Base-by-base conservation (phyloP, 1,140 invertebrate species). In the Cherax destructor region DNA sequence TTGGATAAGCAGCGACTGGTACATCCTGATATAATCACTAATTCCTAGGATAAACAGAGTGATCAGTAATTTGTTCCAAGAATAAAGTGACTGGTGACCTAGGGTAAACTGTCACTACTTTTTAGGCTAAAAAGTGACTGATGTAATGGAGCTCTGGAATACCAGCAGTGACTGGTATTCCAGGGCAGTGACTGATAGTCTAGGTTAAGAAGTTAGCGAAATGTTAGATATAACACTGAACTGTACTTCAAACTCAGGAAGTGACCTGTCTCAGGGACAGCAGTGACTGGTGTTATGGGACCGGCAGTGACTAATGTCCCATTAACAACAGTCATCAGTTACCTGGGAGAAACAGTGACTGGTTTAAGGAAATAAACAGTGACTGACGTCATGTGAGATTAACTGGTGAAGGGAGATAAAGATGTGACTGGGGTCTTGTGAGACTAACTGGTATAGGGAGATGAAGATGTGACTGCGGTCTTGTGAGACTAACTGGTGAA, bases 201-300 rank as follows among this genome's bases (percentile, higher is more conserved):
- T 7, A n/a, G 69, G 30, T 41, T 0, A 41, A 41, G 30, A 41
- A 41, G 2, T 41, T 41, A 41, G 30, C 30, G 30, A 41, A 41
- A 41, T 41, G 30, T 41, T 41, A 41, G 30, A 41, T 41, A 41
- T 41, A 41, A 41, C 30, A 41, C 30, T 41, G 30, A 41, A 41
- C 0, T 41, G 30, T 41, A 2, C 30, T 41, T 41, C 30, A 2
- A 41, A 41, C 30, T 41, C 30, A 41, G 30, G 30, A 41, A 74
- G 69, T 74, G 69, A 30, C n/a, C 30, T n/a, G 4, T 30, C n/a
- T 11, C 69, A 2, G 24, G 24, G 69, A 74, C 24, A 9, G 11
- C 69, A 74, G 69, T 74, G 69, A 74, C 69, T 74, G 69, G 69
- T 74, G 4, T 30, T n/a, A n/a, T 11, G n/a, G 69, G 69, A 74